Conservation (phyloP, 2,113 vertebrate genomes). For the Zosterops hypoxanthus region DNA sequence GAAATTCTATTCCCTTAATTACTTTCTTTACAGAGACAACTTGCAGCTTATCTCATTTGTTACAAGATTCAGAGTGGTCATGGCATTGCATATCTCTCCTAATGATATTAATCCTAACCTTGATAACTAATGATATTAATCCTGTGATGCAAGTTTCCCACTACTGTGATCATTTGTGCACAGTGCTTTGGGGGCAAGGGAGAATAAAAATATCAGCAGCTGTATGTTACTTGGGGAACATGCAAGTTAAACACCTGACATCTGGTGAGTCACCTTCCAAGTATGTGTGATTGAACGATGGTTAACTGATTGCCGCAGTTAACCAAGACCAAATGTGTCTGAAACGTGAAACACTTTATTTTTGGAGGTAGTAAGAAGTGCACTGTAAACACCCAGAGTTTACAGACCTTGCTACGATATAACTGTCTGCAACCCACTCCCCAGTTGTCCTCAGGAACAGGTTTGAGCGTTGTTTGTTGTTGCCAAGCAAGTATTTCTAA, state of each 20-base stretch:
- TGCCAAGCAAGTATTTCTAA: not conserved
- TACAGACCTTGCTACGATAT: not conserved
- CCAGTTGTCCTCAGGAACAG: not conserved
- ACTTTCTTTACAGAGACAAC: not conserved
- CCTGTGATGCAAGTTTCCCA: not conserved
- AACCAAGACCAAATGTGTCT: not conserved
- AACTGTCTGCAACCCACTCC: not conserved
- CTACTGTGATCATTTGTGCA: not conserved
- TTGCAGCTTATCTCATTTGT: not conserved
- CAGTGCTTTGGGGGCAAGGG: not conserved
- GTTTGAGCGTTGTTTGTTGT: not conserved
- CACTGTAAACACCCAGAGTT: not conserved
- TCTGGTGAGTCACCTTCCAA: constrained; percentile 28
- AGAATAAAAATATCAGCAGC: not conserved
- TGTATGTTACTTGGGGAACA: not conserved
- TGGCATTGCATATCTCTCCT: not conserved
- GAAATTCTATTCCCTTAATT: not conserved
- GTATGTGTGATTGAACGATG: constrained; percentile 26
- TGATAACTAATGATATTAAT: not conserved
- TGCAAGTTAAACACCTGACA: constrained; percentile 17
- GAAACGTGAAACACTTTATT: not conserved
- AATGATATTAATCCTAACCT: not conserved
- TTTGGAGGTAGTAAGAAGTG: not conserved
- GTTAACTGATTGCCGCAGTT: not conserved
- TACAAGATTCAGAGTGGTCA: not conserved